phyloP scores from a whole-genome alignment of 1,140 invertebrate genomes.

The Anadara kagoshimensis region DNA sequence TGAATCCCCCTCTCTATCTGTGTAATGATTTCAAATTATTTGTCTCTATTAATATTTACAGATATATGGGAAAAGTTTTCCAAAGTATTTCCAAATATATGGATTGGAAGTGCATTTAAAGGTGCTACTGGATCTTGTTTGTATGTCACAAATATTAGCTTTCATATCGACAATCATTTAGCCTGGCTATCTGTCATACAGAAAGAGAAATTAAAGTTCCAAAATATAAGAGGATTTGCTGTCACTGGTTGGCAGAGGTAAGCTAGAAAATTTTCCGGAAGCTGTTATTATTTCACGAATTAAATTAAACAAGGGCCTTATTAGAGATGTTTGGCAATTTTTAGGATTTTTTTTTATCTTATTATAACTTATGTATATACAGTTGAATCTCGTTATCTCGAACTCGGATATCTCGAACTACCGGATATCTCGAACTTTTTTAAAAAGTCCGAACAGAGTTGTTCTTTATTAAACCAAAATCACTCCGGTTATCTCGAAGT shows the following conservation, averaged over 20 bases:
- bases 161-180: slow-evolving; percentile 83
- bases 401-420: no score
- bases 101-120: slow-evolving; percentile 95
- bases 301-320: no score
- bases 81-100: slow-evolving; percentile 88
- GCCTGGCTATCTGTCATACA: slow-evolving; percentile 81
- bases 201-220: slow-evolving; percentile 52
- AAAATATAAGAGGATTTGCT: slow-evolving; percentile 77
- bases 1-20: background rate
- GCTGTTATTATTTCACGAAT: no score
- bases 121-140: slow-evolving; percentile 80
- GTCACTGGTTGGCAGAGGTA: slow-evolving; percentile 83
- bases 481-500: no score
- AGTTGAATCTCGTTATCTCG: no score
- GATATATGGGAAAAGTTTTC: slow-evolving; percentile 83
- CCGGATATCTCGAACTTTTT: no score
- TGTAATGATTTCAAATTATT: background rate
- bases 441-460: no score
- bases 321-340: no score
- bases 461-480: no score
- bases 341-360: no score
- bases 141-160: slow-evolving; percentile 79
- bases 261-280: background rate
- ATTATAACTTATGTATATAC: no score
- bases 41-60: slow-evolving; percentile 42